Evolutionary conservation across 2,113 vertebrate genomes (phyloP), one percentile per base, ranked within the genome.

Genomic region (Meleagris gallopavo): DNA sequence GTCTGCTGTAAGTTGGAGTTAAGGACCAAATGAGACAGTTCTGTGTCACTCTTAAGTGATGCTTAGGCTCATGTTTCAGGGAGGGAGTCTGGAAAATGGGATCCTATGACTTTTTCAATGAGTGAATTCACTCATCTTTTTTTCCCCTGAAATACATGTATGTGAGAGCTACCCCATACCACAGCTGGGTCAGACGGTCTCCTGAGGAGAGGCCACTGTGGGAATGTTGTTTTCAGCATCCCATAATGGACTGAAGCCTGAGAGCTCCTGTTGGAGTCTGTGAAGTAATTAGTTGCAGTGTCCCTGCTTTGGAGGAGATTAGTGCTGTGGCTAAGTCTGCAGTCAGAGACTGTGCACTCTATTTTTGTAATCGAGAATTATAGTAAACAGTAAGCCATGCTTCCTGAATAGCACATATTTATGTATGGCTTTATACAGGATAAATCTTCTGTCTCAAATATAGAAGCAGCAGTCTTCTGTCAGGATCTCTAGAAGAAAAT

Each of bases 391-490:
- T 93, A 89, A 87, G 91, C 78, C 84, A 48, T 73, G 43, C 83
- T 93, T 89, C 77, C 78, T 90, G 88, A 62, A 82, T 70, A 90
- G 76, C 93, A 14, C 86, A 73, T 89, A 73, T 92, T 85, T 73
- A 16, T 61, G 46, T 73, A 22, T 83, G 72, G 69, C 76, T 95
- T 93, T 60, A 30, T 78, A 29, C 38, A 88, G 88, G 57, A 84
- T 92, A 84, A 94, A 93, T 81, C 67, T 76, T 86, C 89, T 75
- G 84, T 24, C 55, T 86, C 93, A 96, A 94, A 87, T 82, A 76
- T 43, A 90, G 90, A 86, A 93, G 76, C 48, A 69, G 73, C 3
- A 1, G 61, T 95, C 55, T 74, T 90, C 92, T 84, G 62, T 82
- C 5, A 6, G 83, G 86, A 90, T 5, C 66, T 84, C 77, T 72